Evolutionary conservation across 2,888 invertebrate genomes (phyloP).

Genomic region (Campopleginae sp.): DNA sequence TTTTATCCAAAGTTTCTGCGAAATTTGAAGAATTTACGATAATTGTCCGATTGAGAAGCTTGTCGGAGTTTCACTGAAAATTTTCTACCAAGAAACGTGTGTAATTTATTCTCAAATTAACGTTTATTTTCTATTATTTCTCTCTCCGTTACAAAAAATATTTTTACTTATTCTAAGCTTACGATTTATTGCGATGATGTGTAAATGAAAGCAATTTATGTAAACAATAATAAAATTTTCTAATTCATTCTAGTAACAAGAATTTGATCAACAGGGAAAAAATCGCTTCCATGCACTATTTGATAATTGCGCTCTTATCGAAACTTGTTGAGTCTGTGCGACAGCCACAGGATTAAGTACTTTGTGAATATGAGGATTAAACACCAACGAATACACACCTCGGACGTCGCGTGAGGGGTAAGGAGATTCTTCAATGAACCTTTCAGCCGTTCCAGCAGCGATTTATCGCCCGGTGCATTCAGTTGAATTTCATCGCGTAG

Average conservation of each 20-base stretch:
- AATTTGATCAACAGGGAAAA: neutral
- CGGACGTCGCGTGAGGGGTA: constrained; percentile 76
- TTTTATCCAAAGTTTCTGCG: neutral
- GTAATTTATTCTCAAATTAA: neutral
- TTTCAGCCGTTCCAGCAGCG: constrained; percentile 81
- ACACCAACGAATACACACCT: constrained; percentile 80
- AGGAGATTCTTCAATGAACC: constrained; percentile 80
- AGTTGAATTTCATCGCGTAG: constrained; percentile 78
- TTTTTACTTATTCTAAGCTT: neutral
- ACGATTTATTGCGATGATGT: neutral
- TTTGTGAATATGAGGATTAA: constrained; percentile 73
- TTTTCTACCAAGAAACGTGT: neutral
- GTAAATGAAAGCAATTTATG: constrained; percentile 16
- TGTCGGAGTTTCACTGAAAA: neutral
- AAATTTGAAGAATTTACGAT: neutral
- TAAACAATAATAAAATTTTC: neutral
- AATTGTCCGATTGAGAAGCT: neutral
- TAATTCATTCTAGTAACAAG: constrained; percentile 24
- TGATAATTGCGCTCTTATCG: constrained; percentile 10
- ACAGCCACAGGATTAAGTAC: constrained; percentile 58
- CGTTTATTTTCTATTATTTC: neutral
- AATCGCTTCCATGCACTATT: neutral
- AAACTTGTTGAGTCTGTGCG: constrained; percentile 53
- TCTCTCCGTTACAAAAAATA: neutral
- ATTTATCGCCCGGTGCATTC: constrained; percentile 80